phyloP scores from a whole-genome alignment of 2,888 invertebrate species.

The Elgonia sp. region DNA sequence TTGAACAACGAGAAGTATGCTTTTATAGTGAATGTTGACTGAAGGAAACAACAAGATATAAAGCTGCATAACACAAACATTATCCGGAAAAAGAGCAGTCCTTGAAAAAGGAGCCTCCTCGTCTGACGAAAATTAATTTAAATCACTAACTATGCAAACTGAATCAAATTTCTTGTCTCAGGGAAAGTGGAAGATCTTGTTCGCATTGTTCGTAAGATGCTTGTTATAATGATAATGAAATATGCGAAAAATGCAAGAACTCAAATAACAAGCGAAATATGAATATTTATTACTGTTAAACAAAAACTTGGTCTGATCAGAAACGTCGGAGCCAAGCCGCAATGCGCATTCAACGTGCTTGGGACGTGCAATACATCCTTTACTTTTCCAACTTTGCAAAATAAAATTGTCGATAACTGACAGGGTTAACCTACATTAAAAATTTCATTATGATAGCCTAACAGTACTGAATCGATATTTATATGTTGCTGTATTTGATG shows the following conservation, averaged over 20 bases:
- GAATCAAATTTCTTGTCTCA: not conserved
- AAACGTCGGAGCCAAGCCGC: slow-evolving; percentile 68
- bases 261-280: not conserved
- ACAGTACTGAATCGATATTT: too few relatives aligned
- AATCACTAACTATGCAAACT: slow-evolving; percentile 18
- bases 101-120: not conserved
- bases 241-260: slow-evolving; percentile 3
- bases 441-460: not conserved
- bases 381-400: slow-evolving; percentile 37
- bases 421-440: slow-evolving; percentile 20
- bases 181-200: not conserved
- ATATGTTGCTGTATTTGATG: too few relatives aligned
- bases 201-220: not conserved
- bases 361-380: slow-evolving; percentile 61
- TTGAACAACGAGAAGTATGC: slow-evolving; percentile 32
- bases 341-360: slow-evolving; percentile 77
- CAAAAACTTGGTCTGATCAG: slow-evolving; percentile 45
- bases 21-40: slow-evolving; percentile 43
- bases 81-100: slow-evolving; percentile 5
- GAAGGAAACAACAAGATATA: slow-evolving; percentile 15
- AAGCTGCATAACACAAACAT: slow-evolving; percentile 1
- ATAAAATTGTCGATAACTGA: slow-evolving; percentile 44
- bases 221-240: not conserved
- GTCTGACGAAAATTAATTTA: slow-evolving; percentile 36
- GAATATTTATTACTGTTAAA: slow-evolving; percentile 51